phyloP scores from a whole-genome alignment of 1,140 invertebrate genomes.

The Microplitis demolitor region DNA sequence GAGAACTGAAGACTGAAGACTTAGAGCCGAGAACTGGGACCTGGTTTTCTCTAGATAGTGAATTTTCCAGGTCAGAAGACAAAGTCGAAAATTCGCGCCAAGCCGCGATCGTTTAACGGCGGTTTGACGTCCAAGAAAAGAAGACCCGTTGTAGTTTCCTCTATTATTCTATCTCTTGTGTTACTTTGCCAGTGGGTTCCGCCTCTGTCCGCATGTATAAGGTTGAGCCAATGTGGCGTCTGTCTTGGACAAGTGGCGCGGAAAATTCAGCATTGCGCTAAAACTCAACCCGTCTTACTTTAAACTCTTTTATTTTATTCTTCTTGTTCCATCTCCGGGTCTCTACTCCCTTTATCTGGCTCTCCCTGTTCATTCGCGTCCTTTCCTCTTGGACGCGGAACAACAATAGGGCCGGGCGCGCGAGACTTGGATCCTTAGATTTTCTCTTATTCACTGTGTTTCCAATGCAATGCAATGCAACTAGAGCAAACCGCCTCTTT shows the following conservation, averaged over 20 bases:
- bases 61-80: conserved; percentile 7
- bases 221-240: conserved; percentile 40
- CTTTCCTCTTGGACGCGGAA: conserved; percentile 14
- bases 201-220: conserved; percentile 8
- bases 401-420: conserved; percentile 14
- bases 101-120: conserved; percentile 23
- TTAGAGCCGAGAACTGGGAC: neutral
- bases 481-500: conserved; percentile 9
- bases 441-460: conserved; percentile 3
- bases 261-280: conserved; percentile 45
- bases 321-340: conserved; percentile 13
- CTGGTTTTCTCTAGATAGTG: neutral
- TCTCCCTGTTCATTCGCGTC: conserved; percentile 23
- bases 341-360: conserved; percentile 19
- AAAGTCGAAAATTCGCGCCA: conserved; percentile 9
- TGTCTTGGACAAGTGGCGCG: conserved; percentile 34
- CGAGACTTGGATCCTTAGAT: conserved; percentile 13
- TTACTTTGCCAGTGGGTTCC: neutral
- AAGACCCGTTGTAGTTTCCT: neutral
- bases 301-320: neutral
- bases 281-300: conserved; percentile 34
- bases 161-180: neutral
- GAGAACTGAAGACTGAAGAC: no score
- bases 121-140: conserved; percentile 16
- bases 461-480: conserved; percentile 18